Percentiles rank a stretch among this genome's conserved stretches.
Evolutionary conservation across 2,888 invertebrate species (phyloP).

Genomic region (Orthonychiurus folsomi): DNA sequence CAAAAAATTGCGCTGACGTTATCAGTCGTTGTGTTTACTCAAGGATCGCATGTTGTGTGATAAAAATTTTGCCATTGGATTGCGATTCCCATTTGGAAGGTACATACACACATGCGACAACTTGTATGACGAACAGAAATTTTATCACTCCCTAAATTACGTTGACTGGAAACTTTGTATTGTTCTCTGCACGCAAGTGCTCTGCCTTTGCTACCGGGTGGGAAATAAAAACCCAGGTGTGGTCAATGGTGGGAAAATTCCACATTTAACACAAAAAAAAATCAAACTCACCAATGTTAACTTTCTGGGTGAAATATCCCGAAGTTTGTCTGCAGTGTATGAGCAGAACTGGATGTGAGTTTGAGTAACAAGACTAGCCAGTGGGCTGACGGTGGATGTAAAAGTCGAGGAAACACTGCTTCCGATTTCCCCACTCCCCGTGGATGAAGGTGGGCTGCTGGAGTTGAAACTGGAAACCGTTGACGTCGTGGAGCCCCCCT

Average conservation of each 20-base stretch:
- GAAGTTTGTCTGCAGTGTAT: slow-evolving; percentile 66
- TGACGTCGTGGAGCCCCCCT: slow-evolving; percentile 35
- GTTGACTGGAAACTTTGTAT: too few species aligned
- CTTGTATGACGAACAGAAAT: too few species aligned
- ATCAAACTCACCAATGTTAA: slow-evolving; percentile 35
- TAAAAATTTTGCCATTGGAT: too few species aligned
- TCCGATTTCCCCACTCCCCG: slow-evolving; percentile 40
- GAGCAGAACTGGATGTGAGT: slow-evolving; percentile 82
- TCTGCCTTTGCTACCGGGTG: background rate
- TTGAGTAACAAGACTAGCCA: slow-evolving; percentile 39
- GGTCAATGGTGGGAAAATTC: too few species aligned
- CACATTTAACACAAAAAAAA: too few species aligned
- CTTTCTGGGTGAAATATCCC: slow-evolving; percentile 38
- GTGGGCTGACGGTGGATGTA: slow-evolving; percentile 29
- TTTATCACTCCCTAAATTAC: too few species aligned
- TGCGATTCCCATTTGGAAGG: too few species aligned
- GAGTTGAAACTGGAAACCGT: slow-evolving; percentile 16
- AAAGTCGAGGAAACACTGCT: slow-evolving; percentile 57
- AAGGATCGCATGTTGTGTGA: too few species aligned
- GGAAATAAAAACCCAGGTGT: too few species aligned
- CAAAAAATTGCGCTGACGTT: too few species aligned
- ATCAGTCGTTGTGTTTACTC: too few species aligned
- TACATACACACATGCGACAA: too few species aligned
- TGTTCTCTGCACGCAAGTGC: background rate
- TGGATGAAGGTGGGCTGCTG: slow-evolving; percentile 21